Percentiles rank a stretch among this genome's conserved stretches.
phyloP scores from a whole-genome alignment of 2,888 invertebrate genomes.

The Macaria notata region DNA sequence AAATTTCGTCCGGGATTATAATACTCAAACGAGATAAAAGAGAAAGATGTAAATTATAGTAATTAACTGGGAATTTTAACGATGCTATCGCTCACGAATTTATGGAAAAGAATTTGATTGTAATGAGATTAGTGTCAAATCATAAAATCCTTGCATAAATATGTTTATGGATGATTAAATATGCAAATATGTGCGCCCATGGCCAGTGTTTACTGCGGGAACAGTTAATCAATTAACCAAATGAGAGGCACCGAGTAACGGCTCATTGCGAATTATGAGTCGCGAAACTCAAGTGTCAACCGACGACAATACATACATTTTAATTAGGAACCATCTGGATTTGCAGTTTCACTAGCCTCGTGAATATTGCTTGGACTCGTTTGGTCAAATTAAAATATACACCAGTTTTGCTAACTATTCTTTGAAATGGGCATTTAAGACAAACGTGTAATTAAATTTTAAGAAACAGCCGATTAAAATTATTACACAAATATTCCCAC shows the following conservation, averaged over 20 bases:
- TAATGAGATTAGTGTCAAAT: slow-evolving; percentile 47
- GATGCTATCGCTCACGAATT: slow-evolving; percentile 35
- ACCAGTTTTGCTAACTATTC: too few relatives aligned
- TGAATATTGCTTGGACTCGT: too few relatives aligned
- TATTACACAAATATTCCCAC: too few relatives aligned
- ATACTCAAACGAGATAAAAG: slow-evolving; percentile 28
- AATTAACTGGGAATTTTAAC: slow-evolving; percentile 33
- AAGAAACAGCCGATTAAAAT: too few relatives aligned
- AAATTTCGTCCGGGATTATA: slow-evolving; percentile 36
- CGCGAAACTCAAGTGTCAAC: slow-evolving; percentile 29
- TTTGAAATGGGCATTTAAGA: too few relatives aligned
- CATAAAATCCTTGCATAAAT: slow-evolving; percentile 49
- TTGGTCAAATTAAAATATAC: too few relatives aligned
- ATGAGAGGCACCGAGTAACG: slow-evolving; percentile 51
- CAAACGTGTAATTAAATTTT: too few relatives aligned
- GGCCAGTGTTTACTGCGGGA: slow-evolving; percentile 37
- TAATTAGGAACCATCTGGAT: too few relatives aligned
- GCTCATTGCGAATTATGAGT: slow-evolving; percentile 33
- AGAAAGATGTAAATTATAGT: slow-evolving; percentile 36
- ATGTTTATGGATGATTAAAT: slow-evolving; percentile 51
- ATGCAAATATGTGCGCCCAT: slow-evolving; percentile 46
- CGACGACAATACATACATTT: too few relatives aligned
- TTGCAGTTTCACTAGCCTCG: too few relatives aligned
- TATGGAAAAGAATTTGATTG: slow-evolving; percentile 34
- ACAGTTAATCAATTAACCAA: slow-evolving; percentile 64